Base-by-base conservation (phyloP, 2,888 invertebrate genomes). In the Drosophila prostipennis region DNA sequence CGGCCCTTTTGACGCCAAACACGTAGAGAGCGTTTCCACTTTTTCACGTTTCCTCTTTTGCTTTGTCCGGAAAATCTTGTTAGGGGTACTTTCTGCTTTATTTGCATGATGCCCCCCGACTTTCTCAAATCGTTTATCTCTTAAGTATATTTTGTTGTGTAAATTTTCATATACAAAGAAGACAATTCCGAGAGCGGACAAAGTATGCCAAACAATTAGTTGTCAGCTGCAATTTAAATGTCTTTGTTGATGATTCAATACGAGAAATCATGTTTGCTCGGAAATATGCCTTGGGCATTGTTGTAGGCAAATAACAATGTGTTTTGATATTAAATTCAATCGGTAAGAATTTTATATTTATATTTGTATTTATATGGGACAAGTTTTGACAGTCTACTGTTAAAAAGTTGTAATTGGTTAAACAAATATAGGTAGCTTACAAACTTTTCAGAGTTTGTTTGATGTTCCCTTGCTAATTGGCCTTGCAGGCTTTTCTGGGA, bases 1-100 rank as follows among this genome's bases (percentile, higher is more conserved):
- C 52, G 83, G 73, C 80, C 75, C 83, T 84, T 86, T 82, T 88
- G 77, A 83, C 86, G 86, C 88, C 80, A 73, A 86, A 83, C 87
- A 80, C 87, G 89, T 88, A 86, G 65, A 46, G 54, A 39, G 80
- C 69, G 52, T 61, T 73, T 72, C 40, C 48, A 54, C 45, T 54
- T 54, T 52, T 69, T 67, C 70, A 32, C 59, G 51, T 73, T 75
- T 63, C 64, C 76, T 58, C 76, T 77, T 79, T 74, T 57, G 73
- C 73, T 75, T 87, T 75, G 75, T 70, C 45, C 52, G 48, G 32
- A 45, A 87, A 87, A 87, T 87, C 82, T 85, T 87, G 88, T 87
- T 83, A 87, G 71, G 74, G 80, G 58, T 74, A 58, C 73, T 56
- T 72, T 76, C 49, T 51, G 49, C 45, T 71, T 61, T 54, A 55